Conservation (phyloP, 2,888 invertebrate genomes). For the Torymus aiolomorphi region DNA sequence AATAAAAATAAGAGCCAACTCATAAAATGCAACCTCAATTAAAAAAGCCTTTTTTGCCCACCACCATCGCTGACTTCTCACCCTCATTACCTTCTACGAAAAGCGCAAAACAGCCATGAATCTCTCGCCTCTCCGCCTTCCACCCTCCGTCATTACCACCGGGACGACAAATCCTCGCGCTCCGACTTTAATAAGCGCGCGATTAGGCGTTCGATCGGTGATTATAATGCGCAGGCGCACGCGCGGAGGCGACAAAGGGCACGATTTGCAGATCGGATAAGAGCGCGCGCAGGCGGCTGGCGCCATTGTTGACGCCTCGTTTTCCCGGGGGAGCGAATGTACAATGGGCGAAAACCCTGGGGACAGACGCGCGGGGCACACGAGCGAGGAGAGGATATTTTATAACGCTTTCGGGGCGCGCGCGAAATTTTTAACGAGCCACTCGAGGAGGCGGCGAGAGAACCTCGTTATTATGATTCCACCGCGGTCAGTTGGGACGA, state of each 20-base stretch:
- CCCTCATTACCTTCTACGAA: too few relatives aligned
- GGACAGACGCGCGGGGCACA: too few relatives aligned
- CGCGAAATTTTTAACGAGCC: constrained; percentile 44
- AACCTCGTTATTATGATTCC: neutral
- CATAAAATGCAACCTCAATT: too few relatives aligned
- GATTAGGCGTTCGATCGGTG: constrained; percentile 38
- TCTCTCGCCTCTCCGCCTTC: neutral
- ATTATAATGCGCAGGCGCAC: constrained; percentile 8
- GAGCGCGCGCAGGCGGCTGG: constrained; percentile 13
- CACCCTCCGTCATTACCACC: constrained; percentile 1
- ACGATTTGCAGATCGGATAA: constrained; percentile 55
- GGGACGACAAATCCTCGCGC: neutral
- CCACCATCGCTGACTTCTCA: too few relatives aligned
- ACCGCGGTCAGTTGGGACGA: too few relatives aligned
- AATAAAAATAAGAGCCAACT: too few relatives aligned
- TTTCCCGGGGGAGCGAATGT: too few relatives aligned
- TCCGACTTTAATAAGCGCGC: constrained; percentile 38
- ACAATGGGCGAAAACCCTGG: too few relatives aligned
- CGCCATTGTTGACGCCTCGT: neutral
- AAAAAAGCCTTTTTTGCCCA: too few relatives aligned
- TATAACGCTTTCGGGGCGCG: constrained; percentile 16
- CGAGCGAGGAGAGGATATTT: neutral
- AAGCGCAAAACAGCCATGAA: neutral
- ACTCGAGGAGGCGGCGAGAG: neutral
- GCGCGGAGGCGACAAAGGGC: constrained; percentile 36